These are phyloP conservation scores for Torymus tubicola DNA, from an alignment of 2,888 invertebrate species.

Conservation along the genomic window DNA sequence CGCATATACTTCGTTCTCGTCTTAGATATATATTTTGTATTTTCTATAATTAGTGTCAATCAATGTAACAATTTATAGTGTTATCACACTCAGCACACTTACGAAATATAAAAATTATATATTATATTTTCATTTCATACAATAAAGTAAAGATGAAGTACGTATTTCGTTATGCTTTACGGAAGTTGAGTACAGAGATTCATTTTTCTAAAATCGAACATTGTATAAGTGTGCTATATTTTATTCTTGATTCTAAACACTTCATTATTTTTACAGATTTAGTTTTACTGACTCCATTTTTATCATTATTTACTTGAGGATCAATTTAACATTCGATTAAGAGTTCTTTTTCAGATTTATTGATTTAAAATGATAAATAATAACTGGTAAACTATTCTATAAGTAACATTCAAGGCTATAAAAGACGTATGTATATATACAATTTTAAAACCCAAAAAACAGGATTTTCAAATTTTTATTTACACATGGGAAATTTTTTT, in stretches of 20 bases:
- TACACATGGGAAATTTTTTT: no score
- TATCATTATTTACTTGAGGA: no score
- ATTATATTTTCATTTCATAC: constrained; percentile 31
- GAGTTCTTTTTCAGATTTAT: no score
- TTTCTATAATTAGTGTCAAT: constrained; percentile 30
- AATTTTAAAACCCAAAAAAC: no score
- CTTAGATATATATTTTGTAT: constrained; percentile 18
- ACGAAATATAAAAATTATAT: constrained; percentile 41
- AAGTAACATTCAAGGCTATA: no score
- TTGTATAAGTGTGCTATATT: constrained; percentile 17
- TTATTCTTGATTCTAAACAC: neutral
- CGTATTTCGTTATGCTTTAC: constrained; percentile 21
- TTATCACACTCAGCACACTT: constrained; percentile 45
- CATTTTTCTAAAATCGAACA: constrained; percentile 14
- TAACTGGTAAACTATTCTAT: no score
- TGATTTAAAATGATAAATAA: no score
- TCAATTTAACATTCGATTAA: no score
- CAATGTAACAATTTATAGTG: constrained; percentile 29
- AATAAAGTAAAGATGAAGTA: constrained; percentile 38
- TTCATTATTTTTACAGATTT: neutral
- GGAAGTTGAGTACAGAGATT: constrained; percentile 30
- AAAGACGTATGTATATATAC: no score
- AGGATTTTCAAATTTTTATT: no score
- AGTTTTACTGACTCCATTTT: no score
- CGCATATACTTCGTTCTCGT: constrained; percentile 6